Evolutionary conservation across 2,888 invertebrate species (phyloP).

Genomic region (Coelopa pilipes): DNA sequence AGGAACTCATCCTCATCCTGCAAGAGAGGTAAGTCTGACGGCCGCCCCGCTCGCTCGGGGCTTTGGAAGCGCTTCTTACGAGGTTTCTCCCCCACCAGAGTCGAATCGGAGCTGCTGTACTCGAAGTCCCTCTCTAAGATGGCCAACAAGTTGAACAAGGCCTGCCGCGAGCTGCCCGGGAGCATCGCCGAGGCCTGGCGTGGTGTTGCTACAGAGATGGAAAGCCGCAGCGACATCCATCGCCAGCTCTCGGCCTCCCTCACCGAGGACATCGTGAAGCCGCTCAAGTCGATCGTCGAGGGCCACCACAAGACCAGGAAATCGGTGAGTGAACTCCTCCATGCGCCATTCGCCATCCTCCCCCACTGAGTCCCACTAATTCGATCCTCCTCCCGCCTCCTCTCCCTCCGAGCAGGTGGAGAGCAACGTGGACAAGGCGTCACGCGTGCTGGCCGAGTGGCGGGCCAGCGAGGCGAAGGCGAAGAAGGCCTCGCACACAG

Average conservation of each 20-base stretch:
- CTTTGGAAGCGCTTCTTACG: background rate
- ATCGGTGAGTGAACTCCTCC: slow-evolving; percentile 68
- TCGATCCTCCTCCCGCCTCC: background rate
- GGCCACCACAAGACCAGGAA: slow-evolving; percentile 78
- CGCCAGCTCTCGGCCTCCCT: slow-evolving; percentile 82
- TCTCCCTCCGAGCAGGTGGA: slow-evolving; percentile 70
- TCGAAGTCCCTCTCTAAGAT: slow-evolving; percentile 90
- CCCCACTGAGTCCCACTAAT: background rate
- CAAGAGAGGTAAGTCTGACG: slow-evolving; percentile 82
- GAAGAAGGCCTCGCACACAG: slow-evolving; percentile 88
- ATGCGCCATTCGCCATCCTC: too few species aligned
- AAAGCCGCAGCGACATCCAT: slow-evolving; percentile 90
- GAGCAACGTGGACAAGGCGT: slow-evolving; percentile 85
- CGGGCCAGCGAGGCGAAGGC: slow-evolving; percentile 87
- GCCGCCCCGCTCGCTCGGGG: too few species aligned
- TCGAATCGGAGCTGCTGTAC: slow-evolving; percentile 90
- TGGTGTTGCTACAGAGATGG: slow-evolving; percentile 91
- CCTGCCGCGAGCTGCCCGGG: slow-evolving; percentile 80
- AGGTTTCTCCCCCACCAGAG: slow-evolving; percentile 70
- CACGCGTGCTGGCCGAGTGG: slow-evolving; percentile 85
- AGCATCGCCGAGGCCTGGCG: slow-evolving; percentile 92
- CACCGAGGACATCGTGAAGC: slow-evolving; percentile 89
- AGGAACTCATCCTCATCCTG: slow-evolving; percentile 86
- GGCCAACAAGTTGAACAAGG: slow-evolving; percentile 85
- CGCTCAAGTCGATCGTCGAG: slow-evolving; percentile 79